These are phyloP conservation scores for Ochotona curzoniae DNA, from an alignment of 2,113 vertebrate genomes.

Conservation along the genomic window DNA sequence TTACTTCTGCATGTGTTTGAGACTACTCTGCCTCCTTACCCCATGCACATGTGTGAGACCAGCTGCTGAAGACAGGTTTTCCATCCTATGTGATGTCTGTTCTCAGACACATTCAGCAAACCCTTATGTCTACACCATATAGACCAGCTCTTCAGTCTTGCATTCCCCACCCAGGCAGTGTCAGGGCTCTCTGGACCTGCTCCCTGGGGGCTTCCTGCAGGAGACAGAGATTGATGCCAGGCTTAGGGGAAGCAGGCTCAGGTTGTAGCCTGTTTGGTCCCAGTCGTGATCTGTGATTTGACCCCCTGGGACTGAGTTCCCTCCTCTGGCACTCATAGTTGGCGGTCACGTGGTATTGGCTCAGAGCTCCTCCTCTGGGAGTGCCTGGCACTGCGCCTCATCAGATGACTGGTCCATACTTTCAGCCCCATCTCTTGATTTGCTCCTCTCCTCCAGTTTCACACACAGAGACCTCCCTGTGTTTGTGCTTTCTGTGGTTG, in stretches of 20 bases:
- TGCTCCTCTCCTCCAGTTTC: not conserved
- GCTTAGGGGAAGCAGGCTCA: too few species aligned
- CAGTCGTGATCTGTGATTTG: too few species aligned
- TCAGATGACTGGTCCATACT: too few species aligned
- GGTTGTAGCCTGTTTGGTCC: not conserved
- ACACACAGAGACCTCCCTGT: not conserved
- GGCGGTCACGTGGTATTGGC: too few species aligned
- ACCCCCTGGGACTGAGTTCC: not conserved
- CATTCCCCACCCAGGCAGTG: rapidly evolving
- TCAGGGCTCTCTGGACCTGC: not conserved
- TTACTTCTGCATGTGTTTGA: not conserved
- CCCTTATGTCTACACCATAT: not conserved
- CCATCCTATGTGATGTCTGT: not conserved
- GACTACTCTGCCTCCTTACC: not conserved
- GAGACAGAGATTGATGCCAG: too few species aligned
- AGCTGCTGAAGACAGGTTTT: not conserved
- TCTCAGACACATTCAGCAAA: not conserved
- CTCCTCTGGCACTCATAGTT: not conserved
- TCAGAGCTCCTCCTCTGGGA: not conserved
- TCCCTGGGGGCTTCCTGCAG: too few species aligned
- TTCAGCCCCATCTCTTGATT: too few species aligned
- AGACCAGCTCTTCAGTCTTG: not conserved
- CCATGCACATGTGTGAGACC: not conserved
- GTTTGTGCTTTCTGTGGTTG: not conserved
- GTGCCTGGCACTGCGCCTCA: too few species aligned